Evolutionary conservation across 2,888 invertebrate species (phyloP).

Genomic region (Drosophila borborema): DNA sequence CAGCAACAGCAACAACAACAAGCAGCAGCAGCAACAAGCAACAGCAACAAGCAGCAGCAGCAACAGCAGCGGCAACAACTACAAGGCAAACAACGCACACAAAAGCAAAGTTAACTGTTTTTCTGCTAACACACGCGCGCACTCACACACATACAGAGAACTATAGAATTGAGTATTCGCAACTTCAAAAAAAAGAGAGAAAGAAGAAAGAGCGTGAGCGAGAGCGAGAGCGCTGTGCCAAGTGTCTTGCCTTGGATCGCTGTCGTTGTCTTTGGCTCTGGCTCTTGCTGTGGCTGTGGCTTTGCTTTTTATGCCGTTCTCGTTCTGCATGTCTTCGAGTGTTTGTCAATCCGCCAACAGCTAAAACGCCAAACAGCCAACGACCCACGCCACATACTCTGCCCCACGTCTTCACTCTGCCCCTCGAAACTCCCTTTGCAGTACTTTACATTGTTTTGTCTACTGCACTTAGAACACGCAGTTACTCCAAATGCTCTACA

Average conservation of each 20-base stretch:
- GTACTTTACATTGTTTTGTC: conserved; percentile 47
- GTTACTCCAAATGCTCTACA: conserved; percentile 65
- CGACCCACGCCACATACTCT: conserved; percentile 55
- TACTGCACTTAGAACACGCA: conserved; percentile 20
- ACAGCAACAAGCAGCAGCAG: conserved; percentile 59
- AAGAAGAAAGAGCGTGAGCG: conserved; percentile 22
- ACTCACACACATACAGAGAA: conserved; percentile 7
- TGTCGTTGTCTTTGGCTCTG: conserved; percentile 41
- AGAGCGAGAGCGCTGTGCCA: conserved; percentile 33
- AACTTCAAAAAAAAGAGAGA: conserved; percentile 47
- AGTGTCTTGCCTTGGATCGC: conserved; percentile 42
- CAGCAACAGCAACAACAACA: conserved; percentile 49
- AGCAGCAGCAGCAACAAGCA: conserved; percentile 58
- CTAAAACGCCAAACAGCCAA: conserved; percentile 33
- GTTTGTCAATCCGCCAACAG: conserved; percentile 63
- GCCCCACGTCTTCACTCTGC: neutral
- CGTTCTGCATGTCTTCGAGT: conserved; percentile 56
- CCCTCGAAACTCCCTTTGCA: neutral
- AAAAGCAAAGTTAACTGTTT: conserved; percentile 72
- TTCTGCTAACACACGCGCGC: conserved; percentile 58
- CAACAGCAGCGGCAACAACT: conserved; percentile 55
- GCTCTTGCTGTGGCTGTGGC: conserved; percentile 46
- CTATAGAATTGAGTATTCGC: conserved; percentile 59
- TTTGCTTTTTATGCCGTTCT: conserved; percentile 52
- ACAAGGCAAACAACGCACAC: conserved; percentile 66